Evolutionary conservation across 2,797 vertebrate genomes (phyloP).

Genomic region (Acanthis flammea): DNA sequence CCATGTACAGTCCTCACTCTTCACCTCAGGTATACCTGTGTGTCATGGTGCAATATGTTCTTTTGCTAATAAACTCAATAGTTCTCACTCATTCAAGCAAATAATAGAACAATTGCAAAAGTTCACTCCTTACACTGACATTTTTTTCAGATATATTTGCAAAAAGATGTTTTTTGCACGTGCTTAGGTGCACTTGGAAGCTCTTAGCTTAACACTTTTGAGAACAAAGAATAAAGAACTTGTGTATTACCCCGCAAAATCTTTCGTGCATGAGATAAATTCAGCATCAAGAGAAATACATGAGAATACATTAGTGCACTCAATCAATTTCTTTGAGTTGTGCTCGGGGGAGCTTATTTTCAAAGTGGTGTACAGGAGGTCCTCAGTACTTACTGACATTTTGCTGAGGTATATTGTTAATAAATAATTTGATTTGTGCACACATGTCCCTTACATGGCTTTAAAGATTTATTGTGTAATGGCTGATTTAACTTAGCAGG

Average conservation of each 20-base stretch:
- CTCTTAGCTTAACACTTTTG: neutral
- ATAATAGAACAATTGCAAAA: neutral
- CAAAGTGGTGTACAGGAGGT: slow-evolving; percentile 11
- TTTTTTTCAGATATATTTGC: neutral
- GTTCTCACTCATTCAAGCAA: neutral
- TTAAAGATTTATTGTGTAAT: slow-evolving; percentile 59
- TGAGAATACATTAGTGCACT: slow-evolving; percentile 22
- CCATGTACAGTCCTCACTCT: neutral
- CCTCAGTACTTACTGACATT: neutral
- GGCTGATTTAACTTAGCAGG: slow-evolving; percentile 40
- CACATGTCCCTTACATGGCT: slow-evolving; percentile 11
- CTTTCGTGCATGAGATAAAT: slow-evolving; percentile 11
- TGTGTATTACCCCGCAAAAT: neutral
- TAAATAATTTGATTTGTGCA: slow-evolving; percentile 62
- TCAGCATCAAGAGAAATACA: slow-evolving; percentile 2
- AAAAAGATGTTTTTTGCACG: neutral
- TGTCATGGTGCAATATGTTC: neutral
- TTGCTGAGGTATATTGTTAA: slow-evolving; percentile 48
- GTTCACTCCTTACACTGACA: neutral
- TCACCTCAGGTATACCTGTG: neutral
- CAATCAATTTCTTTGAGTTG: slow-evolving; percentile 17
- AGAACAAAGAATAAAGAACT: neutral
- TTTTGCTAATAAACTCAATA: neutral
- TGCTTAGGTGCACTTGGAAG: neutral
- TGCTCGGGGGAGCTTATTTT: slow-evolving; percentile 18